Evolutionary conservation across 1,140 invertebrate species (phyloP).

Genomic region (Whitmania pigra): DNA sequence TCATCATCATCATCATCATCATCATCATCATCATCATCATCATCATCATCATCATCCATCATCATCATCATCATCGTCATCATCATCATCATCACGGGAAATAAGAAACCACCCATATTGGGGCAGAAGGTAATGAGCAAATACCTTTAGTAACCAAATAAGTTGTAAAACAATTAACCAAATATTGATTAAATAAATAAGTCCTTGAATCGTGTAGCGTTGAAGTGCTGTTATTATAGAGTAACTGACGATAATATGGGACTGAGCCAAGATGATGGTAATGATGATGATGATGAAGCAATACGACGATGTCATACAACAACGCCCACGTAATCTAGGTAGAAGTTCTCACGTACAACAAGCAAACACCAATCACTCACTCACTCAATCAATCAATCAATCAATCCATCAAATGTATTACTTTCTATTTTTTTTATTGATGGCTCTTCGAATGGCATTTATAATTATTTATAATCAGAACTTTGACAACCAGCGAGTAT

Average conservation of each 20-base stretch:
- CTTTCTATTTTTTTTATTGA: too few species aligned
- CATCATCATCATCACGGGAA: too few species aligned
- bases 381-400: neutral
- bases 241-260: neutral
- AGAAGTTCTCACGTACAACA: neutral
- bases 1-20: too few species aligned
- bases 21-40: too few species aligned
- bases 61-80: too few species aligned
- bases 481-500: neutral
- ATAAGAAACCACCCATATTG: neutral
- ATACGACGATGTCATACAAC: neutral
- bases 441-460: too few species aligned
- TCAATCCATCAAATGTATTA: neutral
- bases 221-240: too few species aligned
- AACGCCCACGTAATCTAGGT: neutral
- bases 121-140: neutral
- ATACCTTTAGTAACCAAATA: neutral
- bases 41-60: too few species aligned
- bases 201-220: too few species aligned
- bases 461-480: neutral
- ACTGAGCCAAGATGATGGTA: neutral
- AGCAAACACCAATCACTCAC: neutral
- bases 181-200: too few species aligned
- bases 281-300: slow-evolving; percentile 5
- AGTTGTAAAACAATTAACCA: too few species aligned